A percentile compares a stretch with the other conserved stretches of the same genome.
Conservation (phyloP, 2,797 vertebrate species). For the Tiaroga cobitis region DNA sequence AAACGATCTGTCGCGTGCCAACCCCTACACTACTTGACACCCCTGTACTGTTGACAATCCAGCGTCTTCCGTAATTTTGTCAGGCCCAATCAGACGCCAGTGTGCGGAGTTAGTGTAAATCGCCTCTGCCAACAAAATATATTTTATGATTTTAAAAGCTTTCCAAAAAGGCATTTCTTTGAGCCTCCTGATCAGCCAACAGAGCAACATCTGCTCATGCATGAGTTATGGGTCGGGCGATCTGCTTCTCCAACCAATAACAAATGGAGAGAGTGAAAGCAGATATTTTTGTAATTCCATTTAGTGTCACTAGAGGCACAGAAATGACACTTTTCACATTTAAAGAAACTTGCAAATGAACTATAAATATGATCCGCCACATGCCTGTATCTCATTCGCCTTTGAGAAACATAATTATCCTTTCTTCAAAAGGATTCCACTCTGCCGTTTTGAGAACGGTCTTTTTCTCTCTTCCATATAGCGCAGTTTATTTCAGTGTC, state of each 20-base stretch:
- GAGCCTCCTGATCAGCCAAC: not conserved
- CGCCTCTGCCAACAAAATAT: not conserved
- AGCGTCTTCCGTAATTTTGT: no score
- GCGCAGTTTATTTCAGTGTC: conserved; percentile 2
- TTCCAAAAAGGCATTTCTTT: not conserved
- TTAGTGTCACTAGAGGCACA: not conserved
- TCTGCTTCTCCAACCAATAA: not conserved
- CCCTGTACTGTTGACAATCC: no score
- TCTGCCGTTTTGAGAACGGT: not conserved
- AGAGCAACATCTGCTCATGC: not conserved
- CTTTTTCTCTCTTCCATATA: not conserved
- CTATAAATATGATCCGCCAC: not conserved
- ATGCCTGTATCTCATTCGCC: not conserved
- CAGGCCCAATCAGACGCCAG: no score
- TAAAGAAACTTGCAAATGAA: not conserved
- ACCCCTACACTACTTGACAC: no score
- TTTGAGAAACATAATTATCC: conserved; percentile 14
- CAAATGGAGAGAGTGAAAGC: not conserved
- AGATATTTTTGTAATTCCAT: not conserved
- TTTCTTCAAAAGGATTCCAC: not conserved
- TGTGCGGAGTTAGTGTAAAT: no score
- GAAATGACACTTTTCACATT: not conserved
- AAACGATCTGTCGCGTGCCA: no score
- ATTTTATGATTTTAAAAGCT: not conserved
- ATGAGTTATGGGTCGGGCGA: no score